These are phyloP conservation scores for Agraylea sexmaculata DNA, from an alignment of 1,140 invertebrate species.

Conservation along the genomic window DNA sequence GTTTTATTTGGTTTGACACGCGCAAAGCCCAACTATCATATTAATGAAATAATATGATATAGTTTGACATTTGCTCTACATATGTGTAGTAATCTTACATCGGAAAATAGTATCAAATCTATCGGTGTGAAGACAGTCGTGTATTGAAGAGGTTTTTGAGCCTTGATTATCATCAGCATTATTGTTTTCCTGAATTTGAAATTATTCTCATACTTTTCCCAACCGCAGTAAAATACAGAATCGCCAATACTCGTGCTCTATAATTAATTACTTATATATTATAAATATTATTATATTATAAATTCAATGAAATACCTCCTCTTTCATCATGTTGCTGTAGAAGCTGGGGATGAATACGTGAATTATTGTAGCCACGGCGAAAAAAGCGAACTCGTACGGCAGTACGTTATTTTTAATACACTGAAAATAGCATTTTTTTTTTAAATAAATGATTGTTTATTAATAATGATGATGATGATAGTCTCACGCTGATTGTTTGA, in stretches of 20 bases:
- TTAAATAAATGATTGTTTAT: no score
- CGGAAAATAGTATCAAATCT: constrained; percentile 11
- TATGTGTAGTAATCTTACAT: constrained; percentile 8
- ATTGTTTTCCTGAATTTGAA: constrained; percentile 6
- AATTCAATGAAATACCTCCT: constrained; percentile 11
- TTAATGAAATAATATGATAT: constrained; percentile 8
- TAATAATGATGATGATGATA: no score
- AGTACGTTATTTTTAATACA: constrained; percentile 11
- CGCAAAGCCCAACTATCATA: no score
- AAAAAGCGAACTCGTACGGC: constrained; percentile 15
- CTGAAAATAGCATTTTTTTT: constrained; percentile 6
- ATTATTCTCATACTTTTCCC: constrained; percentile 12
- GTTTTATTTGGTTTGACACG: no score
- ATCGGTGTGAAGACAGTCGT: constrained; percentile 13
- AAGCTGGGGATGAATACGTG: constrained; percentile 15
- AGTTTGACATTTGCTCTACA: neutral
- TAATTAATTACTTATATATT: constrained; percentile 7
- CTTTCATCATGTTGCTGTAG: constrained; percentile 13
- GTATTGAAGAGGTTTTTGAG: constrained; percentile 12
- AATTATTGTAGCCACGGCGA: constrained; percentile 9
- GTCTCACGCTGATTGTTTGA: constrained; percentile 14
- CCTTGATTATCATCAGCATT: constrained; percentile 11
- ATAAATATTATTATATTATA: neutral
- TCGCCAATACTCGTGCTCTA: constrained; percentile 12
- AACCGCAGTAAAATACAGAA: constrained; percentile 7